phyloP scores from a whole-genome alignment of 1,140 invertebrate species.

The Sogatella furcifera region DNA sequence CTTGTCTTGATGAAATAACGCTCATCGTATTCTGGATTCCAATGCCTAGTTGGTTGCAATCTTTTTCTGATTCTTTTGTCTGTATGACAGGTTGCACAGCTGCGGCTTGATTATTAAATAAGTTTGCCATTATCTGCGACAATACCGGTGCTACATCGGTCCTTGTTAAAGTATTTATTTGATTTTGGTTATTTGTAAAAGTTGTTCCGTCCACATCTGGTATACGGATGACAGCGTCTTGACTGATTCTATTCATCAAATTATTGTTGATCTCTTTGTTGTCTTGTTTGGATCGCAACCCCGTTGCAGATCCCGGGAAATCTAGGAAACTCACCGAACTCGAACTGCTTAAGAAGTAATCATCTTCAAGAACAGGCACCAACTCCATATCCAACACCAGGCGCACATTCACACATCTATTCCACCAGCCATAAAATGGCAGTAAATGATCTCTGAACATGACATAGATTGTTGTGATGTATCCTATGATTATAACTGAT shows the following conservation, averaged over 20 bases:
- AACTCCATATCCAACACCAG: slow-evolving; percentile 24
- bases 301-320: not conserved
- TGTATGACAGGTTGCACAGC: not conserved
- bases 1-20: too few relatives aligned
- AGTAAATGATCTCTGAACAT: slow-evolving; percentile 35
- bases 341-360: not conserved
- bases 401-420: slow-evolving; percentile 31
- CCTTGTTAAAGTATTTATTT: not conserved
- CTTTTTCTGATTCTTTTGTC: too few relatives aligned
- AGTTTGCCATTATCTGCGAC: not conserved
- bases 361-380: not conserved
- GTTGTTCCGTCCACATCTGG: not conserved
- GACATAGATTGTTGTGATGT: slow-evolving; percentile 38
- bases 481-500: slow-evolving; percentile 38
- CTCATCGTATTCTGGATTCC: too few relatives aligned
- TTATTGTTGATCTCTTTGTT: not conserved
- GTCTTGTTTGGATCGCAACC: not conserved
- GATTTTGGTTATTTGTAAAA: not conserved
- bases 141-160: not conserved
- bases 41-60: too few relatives aligned
- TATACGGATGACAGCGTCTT: not conserved
- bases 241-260: not conserved
- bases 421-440: slow-evolving; percentile 37
- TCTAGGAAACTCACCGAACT: not conserved
- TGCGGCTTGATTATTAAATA: not conserved